Evolutionary conservation across 2,888 invertebrate genomes (phyloP), one percentile per base, ranked within the genome.

Genomic region (Caenorhabditis becei): DNA sequence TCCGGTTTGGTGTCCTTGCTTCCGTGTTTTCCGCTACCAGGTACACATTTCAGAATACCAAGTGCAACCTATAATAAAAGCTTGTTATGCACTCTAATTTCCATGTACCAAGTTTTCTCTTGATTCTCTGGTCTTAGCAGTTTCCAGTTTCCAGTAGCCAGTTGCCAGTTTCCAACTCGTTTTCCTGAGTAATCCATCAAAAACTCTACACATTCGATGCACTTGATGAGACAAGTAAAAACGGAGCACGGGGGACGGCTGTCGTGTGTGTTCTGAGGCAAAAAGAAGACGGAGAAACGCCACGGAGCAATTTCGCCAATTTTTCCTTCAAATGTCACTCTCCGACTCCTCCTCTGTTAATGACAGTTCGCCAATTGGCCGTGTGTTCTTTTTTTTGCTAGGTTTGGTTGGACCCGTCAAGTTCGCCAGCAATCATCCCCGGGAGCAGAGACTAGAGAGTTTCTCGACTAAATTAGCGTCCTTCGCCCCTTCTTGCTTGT

Each of bases 321-420:
- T 74, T 74, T 74, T 74, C 74, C 58, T 66, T 74, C 74, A 74
- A 74, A 74, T 74, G 74, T 66, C 74, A 74, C 74, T 74, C 74
- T 59, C 66, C 74, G 74, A 66, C 65, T 53, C 58, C 41, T 72
- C 72, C 51, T 51, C 74, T 74, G 74, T 74, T 74, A 74, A 74
- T 74, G 74, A 74, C 74, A 74, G 74, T 74, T 66, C 66, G 62
- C 62, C 63, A 65, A 62, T 62, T 71, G 58, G 51, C 58, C 51
- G 66, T 74, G 65, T 63, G 65, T 74, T 74, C 56, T 72, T 41
- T 4, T 18, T 18, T 32, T n/a, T 20, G 20, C 37, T 37, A 72
- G 72, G 72, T 72, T 70, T 18, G 37, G 65, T 70, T 18, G 37
- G 65, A 74, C 51, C 66, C 51, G 58, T 56, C 65, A 51, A 37